Conservation (phyloP, 1,140 invertebrate species). For the Neodiprion fabricii region DNA sequence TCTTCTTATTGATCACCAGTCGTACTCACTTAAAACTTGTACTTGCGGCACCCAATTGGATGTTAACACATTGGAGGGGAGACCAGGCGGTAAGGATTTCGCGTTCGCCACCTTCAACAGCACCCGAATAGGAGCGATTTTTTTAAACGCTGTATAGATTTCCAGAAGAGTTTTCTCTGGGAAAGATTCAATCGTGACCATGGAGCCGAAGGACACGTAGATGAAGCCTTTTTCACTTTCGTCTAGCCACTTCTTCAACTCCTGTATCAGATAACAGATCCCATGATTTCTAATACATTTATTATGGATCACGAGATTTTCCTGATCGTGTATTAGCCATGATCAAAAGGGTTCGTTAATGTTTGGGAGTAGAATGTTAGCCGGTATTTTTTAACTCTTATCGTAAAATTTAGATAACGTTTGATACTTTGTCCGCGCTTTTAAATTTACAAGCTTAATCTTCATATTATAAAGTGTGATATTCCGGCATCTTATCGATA, state of each 20-base stretch:
- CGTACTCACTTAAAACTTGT: conserved; percentile 66
- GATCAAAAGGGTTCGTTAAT: no score
- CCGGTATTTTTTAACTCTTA: conserved; percentile 55
- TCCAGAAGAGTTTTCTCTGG: conserved; percentile 1
- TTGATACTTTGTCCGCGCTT: no score
- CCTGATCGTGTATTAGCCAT: no score
- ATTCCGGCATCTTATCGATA: no score
- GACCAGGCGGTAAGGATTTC: conserved; percentile 43
- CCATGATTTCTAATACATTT: no score
- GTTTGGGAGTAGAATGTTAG: conserved; percentile 52
- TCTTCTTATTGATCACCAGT: neutral
- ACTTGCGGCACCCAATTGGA: conserved; percentile 70
- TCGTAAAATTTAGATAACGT: conserved; percentile 25
- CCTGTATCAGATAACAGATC: conserved; percentile 17
- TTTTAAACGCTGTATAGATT: neutral
- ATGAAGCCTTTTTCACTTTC: conserved; percentile 25
- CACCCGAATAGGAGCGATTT: neutral
- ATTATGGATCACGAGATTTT: no score
- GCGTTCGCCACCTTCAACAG: conserved; percentile 19
- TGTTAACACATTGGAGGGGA: conserved; percentile 67
- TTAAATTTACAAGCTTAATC: no score
- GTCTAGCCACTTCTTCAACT: conserved; percentile 30
- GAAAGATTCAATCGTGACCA: conserved; percentile 27
- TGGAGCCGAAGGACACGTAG: conserved; percentile 28
- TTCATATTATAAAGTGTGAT: no score